Base-by-base conservation (phyloP, 2,113 vertebrate genomes). In the Elachura formosa region DNA sequence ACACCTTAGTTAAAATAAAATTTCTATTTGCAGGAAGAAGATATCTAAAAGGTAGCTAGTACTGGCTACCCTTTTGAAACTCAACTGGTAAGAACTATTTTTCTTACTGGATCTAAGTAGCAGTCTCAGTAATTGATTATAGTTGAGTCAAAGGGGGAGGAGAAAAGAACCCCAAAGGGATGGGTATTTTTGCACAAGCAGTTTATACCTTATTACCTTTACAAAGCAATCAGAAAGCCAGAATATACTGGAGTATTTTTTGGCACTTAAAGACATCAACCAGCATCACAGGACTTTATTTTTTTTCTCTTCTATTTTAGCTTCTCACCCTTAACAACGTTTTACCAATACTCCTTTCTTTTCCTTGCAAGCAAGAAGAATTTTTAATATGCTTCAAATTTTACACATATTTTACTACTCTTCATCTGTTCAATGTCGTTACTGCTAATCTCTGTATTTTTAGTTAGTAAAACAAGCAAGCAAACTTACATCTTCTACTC, bases 401-500 rank as follows among this genome's bases (percentile, higher is more conserved):
- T 69, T 40, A 62, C 31, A 69, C 23, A 9, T 69, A 54, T 83
- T 88, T 90, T 66, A 56, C 23, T 64, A 40, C 13, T 61, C 14
- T 54, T 75, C 61, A 66, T 14, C 15, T 31, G 20, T 26, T 83
- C 63, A 73, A 6, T n/a, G 54, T 7, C 46, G 19, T 26, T 43
- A 46, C 19, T 62, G 14, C 15, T 36, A 76, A 63, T 24, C 49
- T 34, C 36, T 55, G 11, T 31, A 56, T 23, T 66, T 58, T 63
- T 21, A 76, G 54, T 36, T 54, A 90, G 26, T 64, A 87, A 93
- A 87, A 43, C 3, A 79, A 68, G 34, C 33, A 77, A 89, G n/a
- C 4, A 75, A 90, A 63, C 7, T 36, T n/a, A 33, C 0, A 0
- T 19, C 55, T 55, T 48, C 4, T 45, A 79, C 12, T 74, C 8